Evolutionary conservation across 2,888 invertebrate species (phyloP).

Genomic region (Liposcelis brunnea): DNA sequence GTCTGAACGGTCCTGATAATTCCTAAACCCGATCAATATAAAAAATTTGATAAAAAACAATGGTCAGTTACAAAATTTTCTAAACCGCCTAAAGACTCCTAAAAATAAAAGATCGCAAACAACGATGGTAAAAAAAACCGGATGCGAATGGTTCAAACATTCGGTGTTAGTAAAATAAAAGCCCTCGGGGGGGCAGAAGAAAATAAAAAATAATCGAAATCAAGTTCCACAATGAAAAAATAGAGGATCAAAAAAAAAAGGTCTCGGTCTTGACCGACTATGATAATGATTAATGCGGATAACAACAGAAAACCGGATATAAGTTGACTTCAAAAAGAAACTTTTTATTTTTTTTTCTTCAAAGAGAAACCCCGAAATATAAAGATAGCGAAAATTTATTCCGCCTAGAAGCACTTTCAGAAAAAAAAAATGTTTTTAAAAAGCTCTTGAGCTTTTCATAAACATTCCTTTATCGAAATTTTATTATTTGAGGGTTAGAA

Average conservation of each 20-base stretch:
- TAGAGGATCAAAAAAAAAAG: not conserved
- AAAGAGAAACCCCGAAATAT: not conserved
- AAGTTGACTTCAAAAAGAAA: not conserved
- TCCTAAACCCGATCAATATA: no score
- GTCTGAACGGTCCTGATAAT: no score
- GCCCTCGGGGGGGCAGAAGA: no score
- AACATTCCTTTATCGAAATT: conserved; percentile 5
- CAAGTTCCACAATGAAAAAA: not conserved
- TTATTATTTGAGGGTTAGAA: not conserved
- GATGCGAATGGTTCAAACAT: no score
- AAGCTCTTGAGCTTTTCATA: conserved; percentile 2
- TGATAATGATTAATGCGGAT: not conserved
- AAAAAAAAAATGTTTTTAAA: not conserved
- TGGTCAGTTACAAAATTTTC: no score
- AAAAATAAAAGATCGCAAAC: no score
- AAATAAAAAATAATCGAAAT: no score
- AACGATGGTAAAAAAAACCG: no score
- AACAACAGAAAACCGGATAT: not conserved
- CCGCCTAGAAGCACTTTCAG: not conserved
- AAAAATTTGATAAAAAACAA: no score
- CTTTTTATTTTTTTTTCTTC: not conserved
- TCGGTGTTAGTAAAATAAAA: no score
- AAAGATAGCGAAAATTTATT: not conserved
- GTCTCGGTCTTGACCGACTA: not conserved
- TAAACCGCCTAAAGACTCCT: no score